Base-by-base conservation (phyloP, 2,888 invertebrate species). In the Hermaeophaga mercurialis region DNA sequence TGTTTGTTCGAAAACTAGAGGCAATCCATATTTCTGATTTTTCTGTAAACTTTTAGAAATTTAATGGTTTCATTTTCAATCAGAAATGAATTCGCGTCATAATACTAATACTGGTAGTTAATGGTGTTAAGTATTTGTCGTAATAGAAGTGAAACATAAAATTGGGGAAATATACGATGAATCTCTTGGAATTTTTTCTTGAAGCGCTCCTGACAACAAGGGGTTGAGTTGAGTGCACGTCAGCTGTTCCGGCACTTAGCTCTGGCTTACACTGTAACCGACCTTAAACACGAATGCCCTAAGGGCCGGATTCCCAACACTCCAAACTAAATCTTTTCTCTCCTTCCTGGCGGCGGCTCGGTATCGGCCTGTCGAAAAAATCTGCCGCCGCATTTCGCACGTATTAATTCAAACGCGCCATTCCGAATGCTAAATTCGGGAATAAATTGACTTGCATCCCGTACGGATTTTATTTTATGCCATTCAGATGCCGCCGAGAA, bases 231-330 rank as follows among this genome's bases (percentile, higher is more conserved):
- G 69, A 70, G 64, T 60, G 50, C 77, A 80, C 81, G 82, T 81
- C 82, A 82, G 80, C 81, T 82, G 82, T 78, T 75, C 72, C 75
- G 75, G 79, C 81, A 81, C 81, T 81, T 82, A 75, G 78, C 78
- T 65, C 50, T 62, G 56, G 69, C 71, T 68, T 67, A 66, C 62
- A 66, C 67, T 64, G 68, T 67, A 59, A 52, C 68, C 66, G 61
- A 67, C 70, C 70, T 62, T 70, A 68, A 66, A 56, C 60, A 52
- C 52, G 59, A 45, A 47, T 41, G 56, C 63, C 66, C 66, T 70
- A 70, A 66, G 66, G 73, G 45, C 64, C 56, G 64, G 41, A 69
- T 64, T 71, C 69, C 64, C 58, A 54, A 61, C 63, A 53, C 58
- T 54, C 59, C 59, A 41, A 65, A 70, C 68, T 67, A 67, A 71